Base-by-base conservation (phyloP, 1,140 invertebrate genomes). In the Tetramorium alpestre region DNA sequence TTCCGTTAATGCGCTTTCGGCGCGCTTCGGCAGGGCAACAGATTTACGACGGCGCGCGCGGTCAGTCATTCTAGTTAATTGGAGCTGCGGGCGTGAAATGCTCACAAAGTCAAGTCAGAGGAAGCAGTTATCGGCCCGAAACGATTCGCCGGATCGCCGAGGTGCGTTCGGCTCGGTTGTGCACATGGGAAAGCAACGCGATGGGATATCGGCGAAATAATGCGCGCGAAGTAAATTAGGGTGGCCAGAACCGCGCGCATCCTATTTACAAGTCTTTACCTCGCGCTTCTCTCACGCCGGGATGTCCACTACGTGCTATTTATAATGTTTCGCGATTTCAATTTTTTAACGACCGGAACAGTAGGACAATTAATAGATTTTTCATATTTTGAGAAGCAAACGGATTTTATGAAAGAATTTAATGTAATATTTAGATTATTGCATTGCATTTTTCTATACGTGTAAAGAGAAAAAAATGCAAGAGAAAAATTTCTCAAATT, bases 1-100 rank as follows among this genome's bases (percentile, higher is more conserved):
- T 60, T 33, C 47, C 44, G 80, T 84, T 84, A 84, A 84, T 84
- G 80, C 16, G 54, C n/a, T 10, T 8, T 47, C 44, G 60, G 49
- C 11, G 64, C n/a, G 28, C 28, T 25, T 25, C 51, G 49, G 2
- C 18, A 2, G 65, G 89, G 58, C 90, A 89, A 87, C 88, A 90
- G 38, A 88, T 90, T 65, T 78, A 47, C 90, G 33, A 58, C 54
- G 44, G 13, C 47, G 10, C 10, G 54, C 44, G 58, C 76, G 90
- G 87, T 88, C 87, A 90, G 91, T 92, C 91, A 92, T 92, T 92
- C 91, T 75, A 92, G 58, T 92, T 92, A 92, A 92, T 92, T 92
- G 91, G 89, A 85, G 89, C 91, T 89, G 41, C 91, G 87, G 87
- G 91, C 78, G 91, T 92, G 91, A 92, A 92, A 92, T 69, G 91